Evolutionary conservation across 2,888 invertebrate species (phyloP).

Genomic region (Diplazon laetatorius): DNA sequence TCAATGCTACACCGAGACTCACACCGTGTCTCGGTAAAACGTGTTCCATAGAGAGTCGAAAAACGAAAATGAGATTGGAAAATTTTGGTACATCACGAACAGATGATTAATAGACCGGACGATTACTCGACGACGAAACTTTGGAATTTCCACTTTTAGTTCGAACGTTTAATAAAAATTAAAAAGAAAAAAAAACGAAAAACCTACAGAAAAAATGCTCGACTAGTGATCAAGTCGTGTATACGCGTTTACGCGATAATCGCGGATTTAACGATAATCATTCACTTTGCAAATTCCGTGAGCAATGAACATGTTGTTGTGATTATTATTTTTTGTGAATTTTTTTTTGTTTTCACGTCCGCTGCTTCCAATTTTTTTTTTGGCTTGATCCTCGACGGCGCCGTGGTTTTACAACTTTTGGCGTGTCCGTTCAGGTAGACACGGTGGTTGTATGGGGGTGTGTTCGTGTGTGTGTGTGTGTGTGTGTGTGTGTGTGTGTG

Average conservation of each 20-base stretch:
- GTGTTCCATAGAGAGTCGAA: too few relatives aligned
- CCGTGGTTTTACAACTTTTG: conserved; percentile 61
- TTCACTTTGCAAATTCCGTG: conserved; percentile 2
- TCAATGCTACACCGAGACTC: too few relatives aligned
- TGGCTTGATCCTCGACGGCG: conserved; percentile 54
- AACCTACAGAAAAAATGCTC: neutral
- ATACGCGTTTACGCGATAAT: conserved; percentile 35
- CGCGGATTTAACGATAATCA: conserved; percentile 39
- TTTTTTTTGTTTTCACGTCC: conserved; percentile 8
- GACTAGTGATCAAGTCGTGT: neutral
- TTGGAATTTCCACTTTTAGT: conserved; percentile 18
- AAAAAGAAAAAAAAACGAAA: too few relatives aligned
- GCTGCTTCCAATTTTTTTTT: conserved; percentile 36
- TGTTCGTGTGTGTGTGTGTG: too few relatives aligned
- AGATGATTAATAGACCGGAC: neutral
- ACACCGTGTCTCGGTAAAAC: too few relatives aligned
- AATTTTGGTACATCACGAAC: too few relatives aligned
- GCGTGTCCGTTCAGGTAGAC: conserved; percentile 35
- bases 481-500: too few relatives aligned
- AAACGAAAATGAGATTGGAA: too few relatives aligned
- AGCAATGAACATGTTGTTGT: conserved; percentile 24
- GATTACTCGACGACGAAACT: conserved; percentile 9
- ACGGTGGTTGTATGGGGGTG: conserved; percentile 3
- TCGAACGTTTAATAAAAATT: conserved; percentile 3
- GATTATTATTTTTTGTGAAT: conserved; percentile 3